Evolutionary conservation across 1,140 invertebrate species (phyloP).

Genomic region (Dysdera silvatica): DNA sequence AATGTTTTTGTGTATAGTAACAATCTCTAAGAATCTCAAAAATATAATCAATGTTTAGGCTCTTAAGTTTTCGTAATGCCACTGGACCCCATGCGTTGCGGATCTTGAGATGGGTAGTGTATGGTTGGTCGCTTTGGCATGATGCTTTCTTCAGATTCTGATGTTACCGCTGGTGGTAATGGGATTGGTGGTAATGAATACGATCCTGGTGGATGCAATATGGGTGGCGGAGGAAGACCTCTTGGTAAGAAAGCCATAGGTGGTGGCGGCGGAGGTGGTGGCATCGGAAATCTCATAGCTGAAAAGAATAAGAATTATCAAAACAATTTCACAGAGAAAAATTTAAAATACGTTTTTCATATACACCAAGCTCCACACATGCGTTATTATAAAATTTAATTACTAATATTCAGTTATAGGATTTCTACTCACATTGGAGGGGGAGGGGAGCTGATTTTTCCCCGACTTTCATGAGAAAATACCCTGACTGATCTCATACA

Average conservation of each 20-base stretch:
- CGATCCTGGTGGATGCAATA: constrained; percentile 43
- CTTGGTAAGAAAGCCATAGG: constrained; percentile 36
- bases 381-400: no score
- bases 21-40: no score
- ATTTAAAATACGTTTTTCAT: no score
- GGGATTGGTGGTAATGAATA: constrained; percentile 32
- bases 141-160: constrained; percentile 35
- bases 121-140: constrained; percentile 45
- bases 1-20: no score
- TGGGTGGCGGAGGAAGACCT: constrained; percentile 41
- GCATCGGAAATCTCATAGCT: constrained; percentile 34
- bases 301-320: not conserved
- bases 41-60: no score
- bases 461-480: no score
- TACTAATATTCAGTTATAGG: no score
- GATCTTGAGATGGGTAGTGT: constrained; percentile 93
- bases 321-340: no score
- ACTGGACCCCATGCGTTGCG: constrained; percentile 67
- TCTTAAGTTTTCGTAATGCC: constrained; percentile 1
- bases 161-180: constrained; percentile 28
- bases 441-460: no score
- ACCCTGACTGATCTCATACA: no score
- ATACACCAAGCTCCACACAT: no score
- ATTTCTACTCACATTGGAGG: no score
- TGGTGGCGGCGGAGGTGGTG: constrained; percentile 42